Conservation (phyloP, 2,888 invertebrate species). For the Entomobrya proxima region DNA sequence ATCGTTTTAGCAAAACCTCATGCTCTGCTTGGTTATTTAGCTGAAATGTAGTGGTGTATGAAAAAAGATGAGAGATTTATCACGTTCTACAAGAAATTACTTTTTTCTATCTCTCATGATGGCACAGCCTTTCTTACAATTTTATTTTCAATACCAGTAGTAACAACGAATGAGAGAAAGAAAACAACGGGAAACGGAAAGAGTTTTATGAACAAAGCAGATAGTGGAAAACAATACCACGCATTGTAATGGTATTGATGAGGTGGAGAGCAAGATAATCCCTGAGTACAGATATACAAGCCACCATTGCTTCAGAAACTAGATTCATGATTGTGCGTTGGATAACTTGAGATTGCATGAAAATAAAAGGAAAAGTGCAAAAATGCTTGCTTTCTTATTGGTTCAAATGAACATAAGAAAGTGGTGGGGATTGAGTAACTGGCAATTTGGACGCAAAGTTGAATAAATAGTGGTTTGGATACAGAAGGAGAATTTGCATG, state of each 20-base stretch:
- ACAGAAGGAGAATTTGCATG: no score
- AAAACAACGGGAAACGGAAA: not conserved
- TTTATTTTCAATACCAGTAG: not conserved
- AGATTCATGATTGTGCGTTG: conserved; percentile 31
- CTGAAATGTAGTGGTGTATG: not conserved
- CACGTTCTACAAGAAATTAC: conserved; percentile 59
- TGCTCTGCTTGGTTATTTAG: not conserved
- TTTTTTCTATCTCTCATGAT: conserved; percentile 31
- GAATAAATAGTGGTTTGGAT: no score
- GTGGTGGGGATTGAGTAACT: no score
- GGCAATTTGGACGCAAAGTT: no score
- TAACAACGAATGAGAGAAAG: not conserved
- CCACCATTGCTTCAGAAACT: conserved; percentile 18
- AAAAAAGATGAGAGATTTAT: conserved; percentile 59
- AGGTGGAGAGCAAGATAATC: conserved; percentile 32
- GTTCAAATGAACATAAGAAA: no score
- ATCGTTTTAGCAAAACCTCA: no score
- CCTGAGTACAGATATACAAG: conserved; percentile 36
- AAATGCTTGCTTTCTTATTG: not conserved
- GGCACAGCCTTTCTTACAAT: not conserved
- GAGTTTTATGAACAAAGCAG: no score
- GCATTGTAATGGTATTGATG: conserved; percentile 7
- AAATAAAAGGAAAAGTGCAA: not conserved
- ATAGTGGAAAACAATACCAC: not conserved
- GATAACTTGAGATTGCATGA: not conserved